These are phyloP conservation scores for Pseudomyrmex gracilis DNA, from an alignment of 1,140 invertebrate genomes.

Conservation along the genomic window DNA sequence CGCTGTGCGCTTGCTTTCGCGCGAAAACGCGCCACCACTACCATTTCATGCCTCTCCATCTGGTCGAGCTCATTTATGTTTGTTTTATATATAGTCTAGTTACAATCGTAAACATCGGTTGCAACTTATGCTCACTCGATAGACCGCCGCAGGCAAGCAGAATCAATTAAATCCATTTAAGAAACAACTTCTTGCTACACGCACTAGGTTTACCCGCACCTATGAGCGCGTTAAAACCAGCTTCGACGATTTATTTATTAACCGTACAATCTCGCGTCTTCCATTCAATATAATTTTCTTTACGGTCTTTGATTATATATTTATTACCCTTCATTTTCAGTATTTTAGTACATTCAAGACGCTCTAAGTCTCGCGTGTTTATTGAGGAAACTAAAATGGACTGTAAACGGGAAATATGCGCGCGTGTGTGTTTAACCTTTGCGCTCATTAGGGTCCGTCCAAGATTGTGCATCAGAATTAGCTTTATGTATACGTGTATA, in stretches of 20 bases:
- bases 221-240: neutral
- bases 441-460: neutral
- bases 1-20: constrained; percentile 43
- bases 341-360: neutral
- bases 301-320: constrained; percentile 4
- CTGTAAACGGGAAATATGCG: neutral
- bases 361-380: neutral
- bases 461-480: constrained; percentile 15
- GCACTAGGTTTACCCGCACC: constrained; percentile 4
- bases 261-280: neutral
- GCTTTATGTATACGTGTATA: neutral
- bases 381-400: constrained; percentile 15
- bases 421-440: neutral
- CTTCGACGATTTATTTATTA: constrained; percentile 29
- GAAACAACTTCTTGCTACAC: neutral
- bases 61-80: constrained; percentile 52
- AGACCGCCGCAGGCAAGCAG: neutral
- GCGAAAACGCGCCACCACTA: constrained; percentile 28
- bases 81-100: constrained; percentile 42
- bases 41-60: neutral
- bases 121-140: neutral
- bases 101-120: constrained; percentile 17
- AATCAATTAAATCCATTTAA: constrained; percentile 10
- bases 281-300: constrained; percentile 9
- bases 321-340: neutral